A percentile compares a stretch with the other conserved stretches of the same genome.
Evolutionary conservation across 2,113 vertebrate genomes (phyloP).

Genomic region (Brachypteracias leptosomus): DNA sequence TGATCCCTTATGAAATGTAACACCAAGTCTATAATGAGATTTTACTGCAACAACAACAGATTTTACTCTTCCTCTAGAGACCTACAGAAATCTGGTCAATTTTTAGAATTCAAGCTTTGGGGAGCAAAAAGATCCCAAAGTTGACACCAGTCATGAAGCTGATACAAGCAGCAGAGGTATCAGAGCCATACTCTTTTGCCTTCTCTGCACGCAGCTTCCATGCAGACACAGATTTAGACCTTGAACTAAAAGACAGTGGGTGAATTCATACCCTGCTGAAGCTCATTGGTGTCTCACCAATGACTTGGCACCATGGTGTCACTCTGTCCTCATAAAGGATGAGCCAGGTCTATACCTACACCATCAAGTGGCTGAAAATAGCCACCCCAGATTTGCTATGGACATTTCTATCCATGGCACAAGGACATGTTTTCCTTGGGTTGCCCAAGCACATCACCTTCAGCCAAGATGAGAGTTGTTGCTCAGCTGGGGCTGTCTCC

Average conservation of each 20-base stretch:
- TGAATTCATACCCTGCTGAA: neutral
- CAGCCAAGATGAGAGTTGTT: neutral
- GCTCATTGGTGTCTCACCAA: neutral
- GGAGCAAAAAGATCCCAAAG: neutral
- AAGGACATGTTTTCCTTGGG: neutral
- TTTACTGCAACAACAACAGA: slow-evolving; percentile 28
- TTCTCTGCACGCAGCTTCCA: neutral
- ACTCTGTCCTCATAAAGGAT: neutral
- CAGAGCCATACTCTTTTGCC: neutral
- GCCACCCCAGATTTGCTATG: neutral
- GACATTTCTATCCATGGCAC: fast-evolving
- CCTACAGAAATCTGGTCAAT: neutral
- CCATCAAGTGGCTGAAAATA: neutral
- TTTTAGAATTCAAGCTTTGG: neutral
- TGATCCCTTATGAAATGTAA: neutral
- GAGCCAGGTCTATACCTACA: neutral
- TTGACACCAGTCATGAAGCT: neutral
- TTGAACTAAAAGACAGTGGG: neutral
- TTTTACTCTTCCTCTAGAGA: neutral
- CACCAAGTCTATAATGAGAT: neutral
- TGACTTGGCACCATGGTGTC: fast-evolving
- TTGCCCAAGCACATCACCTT: fast-evolving
- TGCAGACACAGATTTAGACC: neutral
- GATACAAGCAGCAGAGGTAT: neutral
- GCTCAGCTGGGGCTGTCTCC: neutral